Base-by-base conservation (phyloP, 37 sponge, comb jelly and placozoan species). In the Beroe forskalii region DNA sequence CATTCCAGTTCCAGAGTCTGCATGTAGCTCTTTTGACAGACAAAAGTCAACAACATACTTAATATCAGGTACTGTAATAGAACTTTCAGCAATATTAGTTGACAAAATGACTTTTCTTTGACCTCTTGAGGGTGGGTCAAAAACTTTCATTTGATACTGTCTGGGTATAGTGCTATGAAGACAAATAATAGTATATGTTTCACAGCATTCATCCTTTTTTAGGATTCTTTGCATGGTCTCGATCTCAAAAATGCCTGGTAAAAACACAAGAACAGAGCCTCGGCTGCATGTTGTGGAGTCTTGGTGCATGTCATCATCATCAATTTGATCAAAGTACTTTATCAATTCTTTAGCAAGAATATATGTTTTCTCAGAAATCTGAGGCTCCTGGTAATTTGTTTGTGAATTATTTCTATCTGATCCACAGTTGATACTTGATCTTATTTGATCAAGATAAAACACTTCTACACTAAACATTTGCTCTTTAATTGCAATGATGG, bases 21-120 rank as follows among this genome's bases (percentile, higher is more conserved):
- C 93, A 32, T 90, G 76, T 40, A 97, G 92, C 90, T 97, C 94
- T 91, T 97, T 97, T 75, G 93, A 92, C 90, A 97, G 91, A 62
- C 98, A 96, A 91, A 97, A 97, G 48, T 97, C 98, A 60, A 97
- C 42, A 1, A 80, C 99, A 94, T 96, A 98, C 69, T 91, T 92
- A 69, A 98, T 95, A 75, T 98, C 99, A 38, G 99, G 96, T 0
- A 98, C 95, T 62, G 99, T 98, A 91, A 98, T 95, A 41, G 99
- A 96, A 61, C 96, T 95, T 91, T 98, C 99, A 24, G 99, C 99
- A 40, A 98, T 98, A 89, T 98, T 98, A 32, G 99, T 98, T 39
- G 99, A 95, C 32, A 98, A 76, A 62, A 98, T 98, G 30, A 98
- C 94, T 94, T 96, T 80, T 17, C 86, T 41, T 41, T 30, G 28